Percentiles rank a stretch among this genome's conserved stretches.
phyloP scores from a whole-genome alignment of 2,888 invertebrate species.

The Lepidocyrtinus sp. region DNA sequence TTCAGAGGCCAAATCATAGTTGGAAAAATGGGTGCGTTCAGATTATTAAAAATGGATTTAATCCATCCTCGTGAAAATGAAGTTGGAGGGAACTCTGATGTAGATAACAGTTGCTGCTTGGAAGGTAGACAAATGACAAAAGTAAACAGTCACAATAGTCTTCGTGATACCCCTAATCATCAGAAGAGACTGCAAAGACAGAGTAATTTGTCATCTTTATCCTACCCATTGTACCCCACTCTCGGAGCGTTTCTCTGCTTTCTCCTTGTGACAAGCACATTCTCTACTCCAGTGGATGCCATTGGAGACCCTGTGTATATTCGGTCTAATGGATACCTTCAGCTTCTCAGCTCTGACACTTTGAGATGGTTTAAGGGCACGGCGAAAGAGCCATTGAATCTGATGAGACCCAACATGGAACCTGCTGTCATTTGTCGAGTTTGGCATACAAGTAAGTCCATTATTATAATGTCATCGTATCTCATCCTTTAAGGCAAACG shows the following conservation, averaged over 20 bases:
- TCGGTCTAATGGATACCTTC: slow-evolving; percentile 35
- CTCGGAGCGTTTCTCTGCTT: background rate
- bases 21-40: slow-evolving; percentile 23
- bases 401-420: slow-evolving; percentile 74
- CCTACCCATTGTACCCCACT: background rate
- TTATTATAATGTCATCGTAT: background rate
- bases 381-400: slow-evolving; percentile 37
- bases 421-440: slow-evolving; percentile 72
- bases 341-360: slow-evolving; percentile 46
- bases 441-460: slow-evolving; percentile 68
- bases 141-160: background rate
- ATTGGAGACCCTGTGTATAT: slow-evolving; percentile 47
- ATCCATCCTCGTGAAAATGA: background rate
- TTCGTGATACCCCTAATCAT: slow-evolving; percentile 19
- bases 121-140: background rate
- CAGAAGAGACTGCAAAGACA: background rate
- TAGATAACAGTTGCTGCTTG: background rate
- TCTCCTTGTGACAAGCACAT: slow-evolving; percentile 28
- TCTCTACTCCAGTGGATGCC: slow-evolving; percentile 23
- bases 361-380: slow-evolving; percentile 40
- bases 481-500: slow-evolving; percentile 4
- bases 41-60: slow-evolving; percentile 34
- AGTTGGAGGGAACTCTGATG: background rate
- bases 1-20: background rate
- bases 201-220: slow-evolving; percentile 26